A percentile compares a stretch with the other conserved stretches of the same genome.
phyloP scores from a whole-genome alignment of 2,888 invertebrate species.

The Acanthosepion lycidas region DNA sequence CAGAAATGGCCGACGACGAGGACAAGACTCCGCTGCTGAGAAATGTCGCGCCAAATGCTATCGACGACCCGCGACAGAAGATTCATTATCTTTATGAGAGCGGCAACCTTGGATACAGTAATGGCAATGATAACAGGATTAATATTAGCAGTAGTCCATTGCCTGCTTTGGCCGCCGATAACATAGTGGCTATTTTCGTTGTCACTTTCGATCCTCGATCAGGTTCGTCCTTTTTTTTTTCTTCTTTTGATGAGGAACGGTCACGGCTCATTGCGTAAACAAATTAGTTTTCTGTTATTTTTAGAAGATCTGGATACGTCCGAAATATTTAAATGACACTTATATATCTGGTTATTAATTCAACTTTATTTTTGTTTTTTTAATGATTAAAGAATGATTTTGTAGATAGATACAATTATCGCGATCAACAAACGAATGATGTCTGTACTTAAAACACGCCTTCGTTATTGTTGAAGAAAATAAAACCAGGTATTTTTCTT shows the following conservation, averaged over 20 bases:
- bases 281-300: no score
- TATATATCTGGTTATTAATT: no score
- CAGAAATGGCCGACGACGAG: constrained; percentile 54
- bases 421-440: no score
- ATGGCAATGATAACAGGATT: constrained; percentile 56
- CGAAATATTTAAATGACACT: no score
- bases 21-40: constrained; percentile 64
- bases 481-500: no score
- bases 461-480: no score
- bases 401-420: no score
- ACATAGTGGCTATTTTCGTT: constrained; percentile 74
- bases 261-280: no score
- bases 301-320: no score
- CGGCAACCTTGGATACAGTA: constrained; percentile 6
- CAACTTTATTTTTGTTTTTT: no score
- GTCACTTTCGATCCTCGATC: constrained; percentile 75
- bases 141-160: constrained; percentile 59
- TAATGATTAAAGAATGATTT: no score
- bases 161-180: constrained; percentile 59
- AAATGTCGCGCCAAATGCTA: constrained; percentile 56
- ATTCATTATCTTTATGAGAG: constrained; percentile 46
- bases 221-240: constrained; percentile 54
- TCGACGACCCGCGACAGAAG: constrained; percentile 55
- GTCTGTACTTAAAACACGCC: no score
- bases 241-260: neutral